Base-by-base conservation (phyloP, 2,113 vertebrate genomes). In the Rhombomys opimus region DNA sequence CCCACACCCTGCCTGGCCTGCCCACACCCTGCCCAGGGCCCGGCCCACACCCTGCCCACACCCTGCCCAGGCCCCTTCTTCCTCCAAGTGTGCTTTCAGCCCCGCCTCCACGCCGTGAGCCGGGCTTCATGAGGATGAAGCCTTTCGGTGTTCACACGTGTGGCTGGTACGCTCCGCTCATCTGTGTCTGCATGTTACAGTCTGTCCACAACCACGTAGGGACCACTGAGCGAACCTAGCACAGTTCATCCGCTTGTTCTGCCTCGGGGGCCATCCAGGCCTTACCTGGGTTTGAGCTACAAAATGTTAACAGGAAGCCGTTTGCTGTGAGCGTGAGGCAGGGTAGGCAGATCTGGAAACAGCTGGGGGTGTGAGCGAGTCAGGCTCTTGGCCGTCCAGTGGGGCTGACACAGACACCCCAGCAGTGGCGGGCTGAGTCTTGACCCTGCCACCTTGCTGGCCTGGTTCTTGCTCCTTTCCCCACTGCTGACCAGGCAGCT, bases 371-470 rank as follows among this genome's bases (percentile, higher is more conserved):
- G 38, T 35, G 17, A 80, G 1, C 3, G 27, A 12, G 52, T 30
- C 65, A 11, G 30, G 52, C 30, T 38, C 38, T 65, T 14, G 20
- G 18, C n/a, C 13, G 18, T 1, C 9, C 87, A 20, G 41, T 1
- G 5, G 32, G 59, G 13, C 18, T 50, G 57, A 32, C 22, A 8
- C 4, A 9, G 30, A 14, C 67, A n/a, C 41, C 2, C n/a, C 2
- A 1, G 52, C 90, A 59, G 41, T 57, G n/a, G 20, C 35, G 6
- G 4, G 0, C 1, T 12, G 23, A 22, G 8, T 41, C 4, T 38
- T 4, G 4, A 2, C 1, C 10, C 72, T 23, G 30, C 32, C 8
- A 15, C 38, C 57, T 70, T 35, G 22, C 52, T 1, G 12, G 0
- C 10, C 25, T 32, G 70, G 32, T 22, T 32, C 10, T 9, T 30